These are phyloP conservation scores for Zaprionus nigranus DNA, from an alignment of 1,140 invertebrate species.

Conservation along the genomic window DNA sequence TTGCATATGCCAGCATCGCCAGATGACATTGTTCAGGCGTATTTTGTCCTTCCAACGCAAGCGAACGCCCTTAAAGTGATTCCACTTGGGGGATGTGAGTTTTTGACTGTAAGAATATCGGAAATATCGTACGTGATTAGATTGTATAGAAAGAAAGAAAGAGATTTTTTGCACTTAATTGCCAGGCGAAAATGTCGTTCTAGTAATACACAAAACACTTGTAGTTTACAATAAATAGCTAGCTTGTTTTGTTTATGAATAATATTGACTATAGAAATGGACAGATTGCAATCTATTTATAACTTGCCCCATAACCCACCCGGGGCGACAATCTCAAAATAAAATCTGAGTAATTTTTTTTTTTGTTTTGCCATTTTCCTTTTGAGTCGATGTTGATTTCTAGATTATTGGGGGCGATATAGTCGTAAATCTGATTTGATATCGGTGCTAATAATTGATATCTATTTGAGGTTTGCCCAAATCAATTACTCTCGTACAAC, in stretches of 20 bases:
- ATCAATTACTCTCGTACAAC: conserved; percentile 28
- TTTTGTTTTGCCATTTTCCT: conserved; percentile 4
- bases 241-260: conserved; percentile 62
- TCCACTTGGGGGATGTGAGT: conserved; percentile 99
- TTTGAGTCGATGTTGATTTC: background rate
- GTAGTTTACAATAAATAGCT: conserved; percentile 50
- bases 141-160: conserved; percentile 1
- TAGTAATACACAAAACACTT: conserved; percentile 13
- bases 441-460: conserved; percentile 17
- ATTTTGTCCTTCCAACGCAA: conserved; percentile 99
- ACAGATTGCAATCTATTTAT: conserved; percentile 62
- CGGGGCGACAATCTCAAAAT: conserved; percentile 42
- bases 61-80: conserved; percentile 98
- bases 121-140: conserved; percentile 31
- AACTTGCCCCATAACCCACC: conserved; percentile 58
- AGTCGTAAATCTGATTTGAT: conserved; percentile 45
- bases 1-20: conserved; percentile 99
- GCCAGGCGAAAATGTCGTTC: background rate
- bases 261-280: conserved; percentile 38
- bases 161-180: background rate
- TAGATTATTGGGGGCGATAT: conserved; percentile 21
- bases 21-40: conserved; percentile 99
- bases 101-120: conserved; percentile 92
- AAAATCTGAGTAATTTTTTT: conserved; percentile 43
- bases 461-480: conserved; percentile 22